Percentiles rank a stretch among this genome's conserved stretches.
phyloP scores from a whole-genome alignment of 1,140 invertebrate genomes.

The Scaptodrosophila lebanonensis region DNA sequence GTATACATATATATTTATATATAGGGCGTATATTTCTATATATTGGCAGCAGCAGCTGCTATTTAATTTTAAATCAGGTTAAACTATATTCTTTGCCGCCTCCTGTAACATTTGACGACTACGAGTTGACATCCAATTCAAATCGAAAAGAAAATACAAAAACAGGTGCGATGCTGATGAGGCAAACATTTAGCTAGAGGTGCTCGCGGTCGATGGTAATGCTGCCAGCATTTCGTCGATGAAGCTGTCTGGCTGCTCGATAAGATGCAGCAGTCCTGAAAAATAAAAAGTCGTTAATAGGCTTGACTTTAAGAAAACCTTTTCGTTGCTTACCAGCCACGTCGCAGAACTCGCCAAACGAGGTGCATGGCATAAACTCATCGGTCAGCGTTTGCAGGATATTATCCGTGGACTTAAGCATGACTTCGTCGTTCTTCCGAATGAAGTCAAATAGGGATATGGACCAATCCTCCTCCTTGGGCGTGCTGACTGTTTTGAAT shows the following conservation, averaged over 20 bases:
- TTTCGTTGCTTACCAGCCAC: conserved; percentile 81
- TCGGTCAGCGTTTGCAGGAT: conserved; percentile 90
- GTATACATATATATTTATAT: conserved; percentile 37
- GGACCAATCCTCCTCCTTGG: conserved; percentile 90
- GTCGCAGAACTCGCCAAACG: conserved; percentile 94
- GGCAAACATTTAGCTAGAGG: conserved; percentile 66
- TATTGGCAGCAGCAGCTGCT: conserved; percentile 21
- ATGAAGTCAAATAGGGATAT: conserved; percentile 93
- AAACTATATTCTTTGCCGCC: too few relatives aligned
- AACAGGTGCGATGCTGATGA: too few relatives aligned
- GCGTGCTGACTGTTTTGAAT: conserved; percentile 85
- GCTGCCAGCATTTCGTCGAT: conserved; percentile 64
- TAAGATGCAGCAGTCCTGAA: conserved; percentile 62
- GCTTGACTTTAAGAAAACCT: not conserved
- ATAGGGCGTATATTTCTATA: conserved; percentile 23
- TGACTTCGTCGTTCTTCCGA: conserved; percentile 92
- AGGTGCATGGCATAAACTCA: conserved; percentile 92
- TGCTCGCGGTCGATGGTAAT: conserved; percentile 51
- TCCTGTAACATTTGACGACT: conserved; percentile 19
- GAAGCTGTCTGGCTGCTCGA: conserved; percentile 71
- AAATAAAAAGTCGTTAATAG: not conserved
- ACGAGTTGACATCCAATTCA: not conserved
- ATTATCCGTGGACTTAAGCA: conserved; percentile 91
- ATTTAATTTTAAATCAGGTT: conserved; percentile 30
- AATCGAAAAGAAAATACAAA: not conserved